phyloP scores from a whole-genome alignment of 64 coral and sea anemone genomes.

The Porites australiensis region DNA sequence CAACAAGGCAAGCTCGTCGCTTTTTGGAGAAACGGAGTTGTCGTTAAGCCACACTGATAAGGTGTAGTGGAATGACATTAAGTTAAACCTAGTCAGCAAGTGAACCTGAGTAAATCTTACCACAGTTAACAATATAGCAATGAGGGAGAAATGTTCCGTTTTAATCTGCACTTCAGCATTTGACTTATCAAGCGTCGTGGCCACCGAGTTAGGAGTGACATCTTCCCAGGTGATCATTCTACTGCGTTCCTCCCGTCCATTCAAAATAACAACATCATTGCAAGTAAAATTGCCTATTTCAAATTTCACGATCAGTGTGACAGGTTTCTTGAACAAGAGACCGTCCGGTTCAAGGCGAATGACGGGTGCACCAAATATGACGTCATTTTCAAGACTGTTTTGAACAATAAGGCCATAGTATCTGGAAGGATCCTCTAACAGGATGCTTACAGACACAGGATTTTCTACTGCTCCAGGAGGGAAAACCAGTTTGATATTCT shows the following conservation, averaged over 20 bases:
- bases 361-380: constrained; percentile 36
- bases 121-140: neutral
- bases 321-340: neutral
- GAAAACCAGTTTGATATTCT: neutral
- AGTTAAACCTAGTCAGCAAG: constrained; percentile 2
- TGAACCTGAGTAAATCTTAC: neutral
- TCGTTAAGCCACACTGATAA: neutral
- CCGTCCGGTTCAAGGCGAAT: constrained; percentile 27
- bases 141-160: constrained; percentile 13
- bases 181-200: neutral
- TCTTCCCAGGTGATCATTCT: constrained; percentile 22
- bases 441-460: neutral
- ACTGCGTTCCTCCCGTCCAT: neutral
- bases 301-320: neutral
- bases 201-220: neutral
- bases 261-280: neutral
- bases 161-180: neutral
- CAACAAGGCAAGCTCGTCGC: constrained; percentile 16
- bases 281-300: neutral
- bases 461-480: neutral
- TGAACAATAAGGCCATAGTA: neutral
- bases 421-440: constrained; percentile 8
- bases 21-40: neutral
- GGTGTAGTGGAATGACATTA: constrained; percentile 11
- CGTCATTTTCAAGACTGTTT: neutral